Evolutionary conservation across 2,888 invertebrate species (phyloP).

Genomic region (Cordilura impudica): DNA sequence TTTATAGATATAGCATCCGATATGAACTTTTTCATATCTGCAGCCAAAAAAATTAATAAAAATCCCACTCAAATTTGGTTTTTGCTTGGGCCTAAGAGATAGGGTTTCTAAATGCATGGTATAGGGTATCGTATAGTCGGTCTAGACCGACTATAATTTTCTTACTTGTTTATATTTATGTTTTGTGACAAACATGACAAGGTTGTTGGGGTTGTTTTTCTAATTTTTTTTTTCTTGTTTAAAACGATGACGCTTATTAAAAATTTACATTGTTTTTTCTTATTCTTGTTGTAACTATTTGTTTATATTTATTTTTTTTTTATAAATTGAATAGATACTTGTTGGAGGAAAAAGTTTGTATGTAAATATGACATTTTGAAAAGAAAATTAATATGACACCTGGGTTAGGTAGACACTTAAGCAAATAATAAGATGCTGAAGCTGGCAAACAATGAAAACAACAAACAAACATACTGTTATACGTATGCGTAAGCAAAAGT

Average conservation of each 20-base stretch:
- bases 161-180: background rate
- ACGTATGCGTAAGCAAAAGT: too few relatives aligned
- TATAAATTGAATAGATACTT: background rate
- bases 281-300: background rate
- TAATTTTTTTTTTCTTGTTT: constrained; percentile 1
- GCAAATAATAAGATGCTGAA: background rate
- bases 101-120: too few relatives aligned
- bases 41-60: too few relatives aligned
- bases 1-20: too few relatives aligned
- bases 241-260: constrained; percentile 23
- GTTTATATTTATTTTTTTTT: background rate
- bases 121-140: too few relatives aligned
- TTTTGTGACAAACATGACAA: constrained; percentile 6
- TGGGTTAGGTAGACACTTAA: constrained; percentile 10
- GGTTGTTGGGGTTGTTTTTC: background rate
- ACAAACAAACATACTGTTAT: too few relatives aligned
- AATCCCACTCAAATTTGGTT: too few relatives aligned
- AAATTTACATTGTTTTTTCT: constrained; percentile 23
- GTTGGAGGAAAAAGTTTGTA: background rate
- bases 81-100: too few relatives aligned
- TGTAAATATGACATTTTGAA: background rate
- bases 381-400: constrained; percentile 6
- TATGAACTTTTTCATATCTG: too few relatives aligned
- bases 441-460: too few relatives aligned
- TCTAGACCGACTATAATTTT: too few relatives aligned